These are phyloP conservation scores for Centruroides vittatus DNA, from an alignment of 1,140 invertebrate genomes.

Conservation along the genomic window DNA sequence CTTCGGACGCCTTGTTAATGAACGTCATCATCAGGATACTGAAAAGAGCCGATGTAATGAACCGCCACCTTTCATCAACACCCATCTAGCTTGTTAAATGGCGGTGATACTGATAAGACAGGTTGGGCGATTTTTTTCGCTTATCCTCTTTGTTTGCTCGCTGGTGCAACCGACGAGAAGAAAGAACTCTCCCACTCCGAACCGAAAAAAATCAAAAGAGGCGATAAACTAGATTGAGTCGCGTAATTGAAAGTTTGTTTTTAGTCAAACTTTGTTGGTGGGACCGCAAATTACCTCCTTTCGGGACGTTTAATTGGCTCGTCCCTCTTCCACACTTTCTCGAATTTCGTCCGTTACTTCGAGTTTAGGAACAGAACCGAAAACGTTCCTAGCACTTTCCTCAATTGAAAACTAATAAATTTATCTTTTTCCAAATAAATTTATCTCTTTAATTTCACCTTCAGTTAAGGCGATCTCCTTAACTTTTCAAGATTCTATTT, in stretches of 20 bases:
- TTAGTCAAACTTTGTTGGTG: background rate
- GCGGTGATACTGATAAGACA: background rate
- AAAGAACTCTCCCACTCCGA: background rate
- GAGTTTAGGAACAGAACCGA: too few relatives aligned
- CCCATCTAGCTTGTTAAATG: background rate
- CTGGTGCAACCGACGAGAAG: background rate
- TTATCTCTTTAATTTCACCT: too few relatives aligned
- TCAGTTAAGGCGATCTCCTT: too few relatives aligned
- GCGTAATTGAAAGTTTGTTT: background rate
- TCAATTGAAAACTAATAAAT: too few relatives aligned
- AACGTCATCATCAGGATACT: background rate
- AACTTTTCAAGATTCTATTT: too few relatives aligned
- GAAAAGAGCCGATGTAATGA: background rate
- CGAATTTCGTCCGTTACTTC: too few relatives aligned
- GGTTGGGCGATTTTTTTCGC: background rate
- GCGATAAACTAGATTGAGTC: background rate
- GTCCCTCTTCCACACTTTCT: too few relatives aligned
- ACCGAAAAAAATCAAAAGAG: background rate
- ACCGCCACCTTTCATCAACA: background rate
- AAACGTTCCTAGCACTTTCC: too few relatives aligned
- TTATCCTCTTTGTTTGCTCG: background rate
- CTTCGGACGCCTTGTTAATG: background rate
- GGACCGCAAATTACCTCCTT: too few relatives aligned
- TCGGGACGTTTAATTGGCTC: too few relatives aligned
- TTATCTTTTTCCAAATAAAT: too few relatives aligned